Conservation (phyloP, 2,888 invertebrate genomes). For the Ptychoptera contaminata region DNA sequence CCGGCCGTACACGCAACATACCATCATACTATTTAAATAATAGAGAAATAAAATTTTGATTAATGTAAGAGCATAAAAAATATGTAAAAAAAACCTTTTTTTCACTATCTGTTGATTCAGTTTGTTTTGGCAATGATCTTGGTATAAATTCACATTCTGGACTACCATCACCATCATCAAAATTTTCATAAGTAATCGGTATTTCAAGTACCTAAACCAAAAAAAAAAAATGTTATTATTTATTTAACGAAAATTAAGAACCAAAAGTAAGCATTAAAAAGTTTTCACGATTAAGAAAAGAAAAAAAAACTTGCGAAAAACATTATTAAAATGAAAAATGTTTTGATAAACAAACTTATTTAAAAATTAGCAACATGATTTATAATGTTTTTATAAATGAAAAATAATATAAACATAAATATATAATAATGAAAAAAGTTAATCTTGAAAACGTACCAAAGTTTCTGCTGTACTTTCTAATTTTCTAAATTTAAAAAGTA, state of each 20-base stretch:
- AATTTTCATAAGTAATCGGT: slow-evolving; percentile 67
- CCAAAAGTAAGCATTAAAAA: no score
- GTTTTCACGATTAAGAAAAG: no score
- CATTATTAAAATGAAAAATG: no score
- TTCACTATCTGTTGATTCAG: slow-evolving; percentile 24
- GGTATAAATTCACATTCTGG: slow-evolving; percentile 65
- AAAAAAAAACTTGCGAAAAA: no score
- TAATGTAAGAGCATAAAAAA: neutral
- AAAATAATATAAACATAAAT: neutral
- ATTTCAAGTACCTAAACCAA: slow-evolving; percentile 59
- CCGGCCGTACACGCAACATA: slow-evolving; percentile 51
- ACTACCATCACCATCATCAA: slow-evolving; percentile 64
- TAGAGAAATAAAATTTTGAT: neutral
- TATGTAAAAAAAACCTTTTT: slow-evolving; percentile 30
- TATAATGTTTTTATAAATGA: neutral
- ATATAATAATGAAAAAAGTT: neutral
- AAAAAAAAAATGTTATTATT: slow-evolving; percentile 2
- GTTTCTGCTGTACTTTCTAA: slow-evolving; percentile 72
- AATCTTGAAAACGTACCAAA: slow-evolving; percentile 36
- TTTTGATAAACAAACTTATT: neutral
- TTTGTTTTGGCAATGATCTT: slow-evolving; percentile 32
- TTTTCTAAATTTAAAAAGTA: slow-evolving; percentile 91
- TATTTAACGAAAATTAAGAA: neutral
- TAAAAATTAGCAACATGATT: neutral
- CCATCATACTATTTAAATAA: slow-evolving; percentile 26